These are phyloP conservation scores for Poecilia picta DNA, from an alignment of 2,797 vertebrate species.

Conservation along the genomic window DNA sequence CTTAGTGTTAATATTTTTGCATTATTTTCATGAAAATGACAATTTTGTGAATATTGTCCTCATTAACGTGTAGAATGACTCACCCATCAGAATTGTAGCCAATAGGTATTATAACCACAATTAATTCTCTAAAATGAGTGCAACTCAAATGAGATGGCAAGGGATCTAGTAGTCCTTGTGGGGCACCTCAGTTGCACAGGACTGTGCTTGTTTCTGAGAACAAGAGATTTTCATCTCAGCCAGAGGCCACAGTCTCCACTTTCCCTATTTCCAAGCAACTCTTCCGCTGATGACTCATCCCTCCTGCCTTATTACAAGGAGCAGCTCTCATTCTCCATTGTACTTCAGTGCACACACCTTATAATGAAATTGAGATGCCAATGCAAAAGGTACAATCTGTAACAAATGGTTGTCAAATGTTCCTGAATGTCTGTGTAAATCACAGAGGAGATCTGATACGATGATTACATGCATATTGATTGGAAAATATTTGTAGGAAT, in stretches of 20 bases:
- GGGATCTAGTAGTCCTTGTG: slow-evolving; percentile 48
- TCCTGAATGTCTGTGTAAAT: slow-evolving; percentile 56
- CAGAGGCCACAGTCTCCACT: slow-evolving; percentile 73
- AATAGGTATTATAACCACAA: slow-evolving; percentile 41
- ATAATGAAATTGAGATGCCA: slow-evolving; percentile 70
- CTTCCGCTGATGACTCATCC: slow-evolving; percentile 82
- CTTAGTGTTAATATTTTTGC: not conserved
- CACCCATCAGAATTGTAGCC: slow-evolving; percentile 9
- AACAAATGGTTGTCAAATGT: slow-evolving; percentile 62
- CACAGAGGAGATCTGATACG: slow-evolving; percentile 36
- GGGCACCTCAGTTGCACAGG: slow-evolving; percentile 57
- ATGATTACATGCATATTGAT: slow-evolving; percentile 32
- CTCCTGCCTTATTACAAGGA: slow-evolving; percentile 79
- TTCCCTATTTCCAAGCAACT: slow-evolving; percentile 74
- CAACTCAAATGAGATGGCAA: slow-evolving; percentile 44
- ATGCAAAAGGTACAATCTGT: slow-evolving; percentile 47
- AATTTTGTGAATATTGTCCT: slow-evolving; percentile 16
- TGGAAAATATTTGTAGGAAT: slow-evolving; percentile 10
- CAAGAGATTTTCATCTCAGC: slow-evolving; percentile 75
- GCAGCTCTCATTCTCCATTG: slow-evolving; percentile 70
- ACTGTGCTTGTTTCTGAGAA: slow-evolving; percentile 62
- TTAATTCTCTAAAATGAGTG: slow-evolving; percentile 38
- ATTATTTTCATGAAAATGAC: slow-evolving; percentile 6
- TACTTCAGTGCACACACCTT: slow-evolving; percentile 78
- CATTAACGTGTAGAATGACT: slow-evolving; percentile 29